Conservation (phyloP, 2,888 invertebrate species). For the Limnephilus lunatus region DNA sequence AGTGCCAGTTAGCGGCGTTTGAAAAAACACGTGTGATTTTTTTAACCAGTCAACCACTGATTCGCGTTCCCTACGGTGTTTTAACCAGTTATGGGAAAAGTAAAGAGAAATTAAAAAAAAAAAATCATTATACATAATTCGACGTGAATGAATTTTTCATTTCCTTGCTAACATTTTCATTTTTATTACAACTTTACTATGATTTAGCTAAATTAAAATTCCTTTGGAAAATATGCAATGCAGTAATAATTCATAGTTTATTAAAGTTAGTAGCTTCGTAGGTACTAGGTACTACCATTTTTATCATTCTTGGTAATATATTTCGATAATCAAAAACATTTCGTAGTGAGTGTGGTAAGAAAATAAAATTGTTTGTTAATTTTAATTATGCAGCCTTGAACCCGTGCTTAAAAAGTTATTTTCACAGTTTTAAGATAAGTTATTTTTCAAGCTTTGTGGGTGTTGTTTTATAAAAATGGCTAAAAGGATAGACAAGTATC, state of each 20-base stretch:
- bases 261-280: not conserved
- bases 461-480: no score
- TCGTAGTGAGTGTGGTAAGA: not conserved
- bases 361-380: not conserved
- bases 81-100: not conserved
- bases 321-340: not conserved
- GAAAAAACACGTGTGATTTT: conserved; percentile 60
- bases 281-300: not conserved
- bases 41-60: conserved; percentile 25
- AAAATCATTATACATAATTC: no score
- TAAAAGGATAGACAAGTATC: no score
- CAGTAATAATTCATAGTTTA: not conserved
- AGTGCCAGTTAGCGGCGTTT: conserved; percentile 44
- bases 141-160: not conserved
- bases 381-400: not conserved
- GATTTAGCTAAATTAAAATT: not conserved
- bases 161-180: not conserved
- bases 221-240: not conserved
- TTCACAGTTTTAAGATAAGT: no score
- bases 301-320: not conserved
- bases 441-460: no score
- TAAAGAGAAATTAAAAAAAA: not conserved
- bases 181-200: not conserved
- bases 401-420: no score
- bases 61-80: conserved; percentile 25